Percentiles rank a stretch among this genome's conserved stretches.
These are phyloP conservation scores for Pomacea maculata DNA, from an alignment of 1,140 invertebrate species.

Conservation along the genomic window DNA sequence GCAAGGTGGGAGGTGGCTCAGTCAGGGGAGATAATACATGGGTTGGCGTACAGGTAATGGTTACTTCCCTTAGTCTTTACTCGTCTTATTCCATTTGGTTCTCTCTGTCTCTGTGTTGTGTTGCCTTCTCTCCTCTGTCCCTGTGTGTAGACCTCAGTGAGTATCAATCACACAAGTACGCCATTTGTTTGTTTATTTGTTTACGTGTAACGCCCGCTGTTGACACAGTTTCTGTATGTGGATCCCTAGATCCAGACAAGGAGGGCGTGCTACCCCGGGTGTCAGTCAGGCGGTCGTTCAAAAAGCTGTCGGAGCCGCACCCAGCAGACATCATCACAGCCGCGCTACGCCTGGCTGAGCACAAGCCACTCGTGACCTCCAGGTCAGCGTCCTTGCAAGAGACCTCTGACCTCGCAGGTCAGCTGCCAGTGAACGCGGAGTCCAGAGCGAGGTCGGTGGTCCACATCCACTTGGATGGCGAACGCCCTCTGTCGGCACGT, in stretches of 20 bases:
- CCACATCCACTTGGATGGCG: neutral
- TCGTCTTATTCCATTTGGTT: neutral
- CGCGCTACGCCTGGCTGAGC: constrained; percentile 16
- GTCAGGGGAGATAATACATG: too few species aligned
- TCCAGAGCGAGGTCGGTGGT: neutral
- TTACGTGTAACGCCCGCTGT: neutral
- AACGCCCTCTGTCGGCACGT: too few species aligned
- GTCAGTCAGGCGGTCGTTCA: constrained; percentile 17
- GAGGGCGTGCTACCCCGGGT: constrained; percentile 1
- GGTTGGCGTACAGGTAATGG: too few species aligned
- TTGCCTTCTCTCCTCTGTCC: neutral
- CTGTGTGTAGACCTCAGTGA: neutral
- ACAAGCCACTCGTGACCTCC: neutral
- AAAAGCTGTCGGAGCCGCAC: constrained; percentile 31
- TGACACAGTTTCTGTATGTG: neutral
- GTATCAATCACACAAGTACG: neutral
- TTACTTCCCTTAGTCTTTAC: too few species aligned
- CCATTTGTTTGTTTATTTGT: neutral
- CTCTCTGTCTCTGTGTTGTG: neutral
- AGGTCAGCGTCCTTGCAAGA: too few species aligned
- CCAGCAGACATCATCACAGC: constrained; percentile 27
- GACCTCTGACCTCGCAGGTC: too few species aligned
- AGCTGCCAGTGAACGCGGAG: neutral
- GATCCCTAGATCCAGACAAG: neutral
- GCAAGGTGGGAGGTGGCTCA: too few species aligned